A percentile compares a stretch with the other conserved stretches of the same genome.
Evolutionary conservation across 2,113 vertebrate genomes (phyloP).

Genomic region (Pongo pygmaeus): DNA sequence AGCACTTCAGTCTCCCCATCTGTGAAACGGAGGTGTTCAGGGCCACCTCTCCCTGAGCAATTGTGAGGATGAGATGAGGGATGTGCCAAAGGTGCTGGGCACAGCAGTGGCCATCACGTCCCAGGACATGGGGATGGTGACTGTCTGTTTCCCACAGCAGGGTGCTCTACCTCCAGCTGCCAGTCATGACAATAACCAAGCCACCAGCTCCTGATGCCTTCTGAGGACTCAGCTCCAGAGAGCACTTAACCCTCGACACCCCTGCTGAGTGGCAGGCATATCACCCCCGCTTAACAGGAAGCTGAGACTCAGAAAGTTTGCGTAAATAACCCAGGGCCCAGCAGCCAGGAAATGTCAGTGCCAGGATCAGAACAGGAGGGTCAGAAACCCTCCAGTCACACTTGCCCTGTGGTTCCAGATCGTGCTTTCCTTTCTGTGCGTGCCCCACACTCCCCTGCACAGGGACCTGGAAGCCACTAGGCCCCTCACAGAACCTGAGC

Average conservation of each 20-base stretch:
- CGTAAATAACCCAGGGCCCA: neutral
- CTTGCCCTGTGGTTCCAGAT: neutral
- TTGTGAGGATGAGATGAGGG: neutral
- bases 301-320: neutral
- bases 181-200: neutral
- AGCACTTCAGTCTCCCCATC: neutral
- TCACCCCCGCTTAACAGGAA: neutral
- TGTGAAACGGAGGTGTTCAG: neutral
- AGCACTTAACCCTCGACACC: neutral
- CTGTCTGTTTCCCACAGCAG: neutral
- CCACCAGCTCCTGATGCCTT: neutral
- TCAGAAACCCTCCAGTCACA: no score
- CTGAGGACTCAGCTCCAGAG: neutral
- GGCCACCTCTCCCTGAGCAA: neutral
- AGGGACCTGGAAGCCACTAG: neutral
- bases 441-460: neutral
- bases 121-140: neutral
- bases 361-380: neutral
- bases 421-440: fast-evolving
- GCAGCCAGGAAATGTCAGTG: neutral
- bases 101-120: neutral
- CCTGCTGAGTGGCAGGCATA: neutral
- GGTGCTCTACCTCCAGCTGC: neutral
- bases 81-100: neutral
- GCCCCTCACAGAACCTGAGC: neutral